phyloP scores from a whole-genome alignment of 2,888 invertebrate genomes.

The Junonia oenone region DNA sequence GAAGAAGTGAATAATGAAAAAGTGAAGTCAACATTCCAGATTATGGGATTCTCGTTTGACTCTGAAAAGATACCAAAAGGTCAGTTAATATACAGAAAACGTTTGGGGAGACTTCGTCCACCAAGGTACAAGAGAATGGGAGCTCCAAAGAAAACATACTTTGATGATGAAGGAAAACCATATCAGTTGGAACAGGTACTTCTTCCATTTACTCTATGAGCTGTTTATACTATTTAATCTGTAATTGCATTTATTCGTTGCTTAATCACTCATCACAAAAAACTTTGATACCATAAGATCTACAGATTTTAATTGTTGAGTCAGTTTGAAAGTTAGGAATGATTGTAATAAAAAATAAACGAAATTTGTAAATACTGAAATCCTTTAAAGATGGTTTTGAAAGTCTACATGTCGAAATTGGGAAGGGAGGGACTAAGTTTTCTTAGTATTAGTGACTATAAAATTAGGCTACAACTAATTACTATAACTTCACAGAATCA shows the following conservation, averaged over 20 bases:
- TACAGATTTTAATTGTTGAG: too few species aligned
- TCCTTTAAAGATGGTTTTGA: too few species aligned
- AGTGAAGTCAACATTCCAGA: constrained; percentile 82
- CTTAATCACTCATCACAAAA: too few species aligned
- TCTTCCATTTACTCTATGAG: background rate
- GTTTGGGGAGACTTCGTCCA: constrained; percentile 77
- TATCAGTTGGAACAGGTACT: constrained; percentile 52
- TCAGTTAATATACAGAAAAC: constrained; percentile 82
- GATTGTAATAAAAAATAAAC: too few species aligned
- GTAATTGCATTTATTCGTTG: too few species aligned
- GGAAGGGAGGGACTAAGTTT: too few species aligned
- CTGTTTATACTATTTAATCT: too few species aligned
- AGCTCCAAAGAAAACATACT: constrained; percentile 79
- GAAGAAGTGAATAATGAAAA: constrained; percentile 74
- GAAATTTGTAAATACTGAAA: too few species aligned
- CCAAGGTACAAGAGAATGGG: constrained; percentile 55
- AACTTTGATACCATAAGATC: too few species aligned
- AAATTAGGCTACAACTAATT: background rate
- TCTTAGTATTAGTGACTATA: background rate
- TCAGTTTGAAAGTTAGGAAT: too few species aligned
- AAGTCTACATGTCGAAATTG: too few species aligned
- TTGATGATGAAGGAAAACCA: constrained; percentile 83
- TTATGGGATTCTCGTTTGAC: constrained; percentile 79
- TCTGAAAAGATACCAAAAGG: constrained; percentile 66
- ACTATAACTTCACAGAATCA: constrained; percentile 39